phyloP scores from a whole-genome alignment of 2,113 vertebrate genomes.

The Anser cygnoides region DNA sequence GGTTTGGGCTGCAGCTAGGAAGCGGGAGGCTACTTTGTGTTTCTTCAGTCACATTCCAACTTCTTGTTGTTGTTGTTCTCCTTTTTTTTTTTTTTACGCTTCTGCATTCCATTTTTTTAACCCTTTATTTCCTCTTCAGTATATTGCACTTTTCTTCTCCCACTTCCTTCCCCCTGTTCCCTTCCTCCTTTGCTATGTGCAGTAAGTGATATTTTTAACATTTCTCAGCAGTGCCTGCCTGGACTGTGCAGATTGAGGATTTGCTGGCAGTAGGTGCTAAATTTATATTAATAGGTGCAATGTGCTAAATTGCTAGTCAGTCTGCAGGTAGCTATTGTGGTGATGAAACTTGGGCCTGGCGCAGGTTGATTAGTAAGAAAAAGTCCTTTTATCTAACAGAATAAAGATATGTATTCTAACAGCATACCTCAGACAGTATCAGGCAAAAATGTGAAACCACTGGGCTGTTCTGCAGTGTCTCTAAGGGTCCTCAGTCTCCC shows the following conservation, averaged over 20 bases:
- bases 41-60: background rate
- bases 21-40: background rate
- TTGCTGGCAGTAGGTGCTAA: background rate
- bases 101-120: background rate
- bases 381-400: background rate
- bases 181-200: background rate
- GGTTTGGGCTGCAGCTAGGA: background rate
- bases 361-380: background rate
- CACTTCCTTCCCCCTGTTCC: background rate
- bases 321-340: background rate
- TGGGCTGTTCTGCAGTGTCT: background rate
- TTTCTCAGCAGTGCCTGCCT: background rate
- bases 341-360: conserved; percentile 15
- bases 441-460: background rate
- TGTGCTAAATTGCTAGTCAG: conserved; percentile 19
- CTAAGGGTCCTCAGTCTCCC: background rate
- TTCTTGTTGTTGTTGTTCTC: background rate
- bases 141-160: background rate
- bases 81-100: background rate
- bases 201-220: background rate
- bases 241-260: background rate
- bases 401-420: background rate
- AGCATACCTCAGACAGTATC: background rate
- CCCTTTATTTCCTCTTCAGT: background rate
- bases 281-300: too few species aligned